phyloP scores from a whole-genome alignment of 1,140 invertebrate genomes.

The Plodia interpunctella region DNA sequence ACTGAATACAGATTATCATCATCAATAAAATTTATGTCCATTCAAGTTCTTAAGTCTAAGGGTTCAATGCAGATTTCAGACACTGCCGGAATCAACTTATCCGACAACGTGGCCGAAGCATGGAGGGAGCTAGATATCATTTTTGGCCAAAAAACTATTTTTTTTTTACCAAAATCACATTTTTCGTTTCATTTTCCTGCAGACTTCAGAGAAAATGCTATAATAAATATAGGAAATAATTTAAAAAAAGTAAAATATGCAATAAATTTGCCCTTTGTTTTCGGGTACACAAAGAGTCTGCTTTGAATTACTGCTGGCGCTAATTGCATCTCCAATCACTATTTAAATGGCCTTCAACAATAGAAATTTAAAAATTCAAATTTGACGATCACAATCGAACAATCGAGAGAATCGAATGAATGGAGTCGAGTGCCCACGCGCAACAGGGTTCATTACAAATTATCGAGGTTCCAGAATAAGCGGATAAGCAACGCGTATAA shows the following conservation, averaged over 20 bases:
- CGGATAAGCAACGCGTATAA: too few relatives aligned
- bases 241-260: background rate
- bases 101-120: too few relatives aligned
- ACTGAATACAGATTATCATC: too few relatives aligned
- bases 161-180: too few relatives aligned
- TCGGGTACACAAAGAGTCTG: conserved; percentile 16
- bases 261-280: background rate
- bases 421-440: conserved; percentile 46
- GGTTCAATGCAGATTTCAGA: too few relatives aligned
- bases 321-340: conserved; percentile 36
- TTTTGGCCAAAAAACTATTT: too few relatives aligned
- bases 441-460: conserved; percentile 31
- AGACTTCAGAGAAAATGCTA: too few relatives aligned
- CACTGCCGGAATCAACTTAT: too few relatives aligned
- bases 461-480: background rate
- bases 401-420: conserved; percentile 36
- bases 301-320: conserved; percentile 21
- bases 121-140: too few relatives aligned
- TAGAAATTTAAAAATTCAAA: conserved; percentile 49
- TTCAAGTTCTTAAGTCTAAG: too few relatives aligned
- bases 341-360: conserved; percentile 32
- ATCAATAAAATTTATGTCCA: too few relatives aligned
- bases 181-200: too few relatives aligned
- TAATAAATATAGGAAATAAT: background rate
- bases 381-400: conserved; percentile 49